A percentile compares a stretch with the other conserved stretches of the same genome.
These are phyloP conservation scores for Andrena minutula DNA, from an alignment of 2,888 invertebrate genomes.

Conservation along the genomic window DNA sequence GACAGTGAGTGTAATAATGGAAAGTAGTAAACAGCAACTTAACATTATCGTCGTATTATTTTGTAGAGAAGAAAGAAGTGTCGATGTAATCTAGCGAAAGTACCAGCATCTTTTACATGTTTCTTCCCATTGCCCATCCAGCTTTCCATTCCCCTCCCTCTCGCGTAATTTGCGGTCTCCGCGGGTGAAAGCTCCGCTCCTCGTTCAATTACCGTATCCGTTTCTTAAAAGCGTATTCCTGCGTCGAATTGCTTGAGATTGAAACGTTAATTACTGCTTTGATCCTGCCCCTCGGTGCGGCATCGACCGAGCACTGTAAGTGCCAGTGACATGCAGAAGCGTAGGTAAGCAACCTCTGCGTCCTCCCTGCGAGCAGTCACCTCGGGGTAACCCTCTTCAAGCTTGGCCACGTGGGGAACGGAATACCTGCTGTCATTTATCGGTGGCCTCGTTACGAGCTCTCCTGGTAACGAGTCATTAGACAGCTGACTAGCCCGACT, in stretches of 20 bases:
- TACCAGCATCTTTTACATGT: background rate
- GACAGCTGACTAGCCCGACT: constrained; percentile 66
- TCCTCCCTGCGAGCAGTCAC: constrained; percentile 44
- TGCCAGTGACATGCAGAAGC: constrained; percentile 59
- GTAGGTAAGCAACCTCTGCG: constrained; percentile 62
- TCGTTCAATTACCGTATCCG: constrained; percentile 52
- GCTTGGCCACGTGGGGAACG: constrained; percentile 64
- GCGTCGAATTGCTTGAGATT: constrained; percentile 57
- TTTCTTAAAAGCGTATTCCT: constrained; percentile 57
- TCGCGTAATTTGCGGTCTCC: constrained; percentile 39
- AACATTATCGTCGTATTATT: too few relatives aligned
- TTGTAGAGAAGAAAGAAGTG: too few relatives aligned
- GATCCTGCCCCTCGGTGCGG: constrained; percentile 55
- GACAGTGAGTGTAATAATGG: too few relatives aligned
- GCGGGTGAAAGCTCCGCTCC: constrained; percentile 35
- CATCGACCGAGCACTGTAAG: constrained; percentile 55
- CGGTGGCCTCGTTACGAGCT: constrained; percentile 76
- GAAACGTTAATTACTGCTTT: constrained; percentile 61
- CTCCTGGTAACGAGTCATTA: constrained; percentile 80
- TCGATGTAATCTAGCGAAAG: background rate
- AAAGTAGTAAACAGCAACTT: too few relatives aligned
- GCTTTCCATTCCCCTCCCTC: background rate
- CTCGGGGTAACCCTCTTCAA: constrained; percentile 61
- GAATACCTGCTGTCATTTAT: constrained; percentile 76
- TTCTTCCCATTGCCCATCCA: background rate